Evolutionary conservation across 2,797 vertebrate genomes (phyloP), one percentile per base, ranked within the genome.

Genomic region (Hydrocynus forskahlii): DNA sequence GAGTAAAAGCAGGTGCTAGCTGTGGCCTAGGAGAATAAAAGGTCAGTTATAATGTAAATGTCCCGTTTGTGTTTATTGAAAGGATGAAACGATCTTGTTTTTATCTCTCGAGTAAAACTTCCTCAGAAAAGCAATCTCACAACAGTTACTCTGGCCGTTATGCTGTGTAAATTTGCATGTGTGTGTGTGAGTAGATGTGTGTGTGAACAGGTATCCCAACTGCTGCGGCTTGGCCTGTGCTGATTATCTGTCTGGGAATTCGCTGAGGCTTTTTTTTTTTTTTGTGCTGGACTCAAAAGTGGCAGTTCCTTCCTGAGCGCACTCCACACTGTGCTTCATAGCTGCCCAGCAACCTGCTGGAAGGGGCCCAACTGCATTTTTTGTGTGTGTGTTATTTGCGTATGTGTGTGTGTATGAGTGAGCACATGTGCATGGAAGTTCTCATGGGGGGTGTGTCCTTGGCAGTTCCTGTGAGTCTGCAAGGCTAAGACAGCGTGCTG

Each of bases 251-350:
- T 91, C 86, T 91, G 88, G 82, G 87, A 92, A 91, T 72, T 35
- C 88, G 86, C 86, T 87, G 86, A 89, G 90, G 89, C 4, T 45
- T 52, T 4, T 14, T 52, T 52, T 52, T 52, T 52, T 87, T 87
- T 87, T 81, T 89, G 84, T 90, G 90, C 90, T 88, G 86, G 89
- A 87, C 80, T 68, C 87, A 87, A 91, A n/a, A 93, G 93, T 91
- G 91, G 85, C 87, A 93, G 90, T 94, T 94, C 92, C 91, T 94
- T 93, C 92, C 94, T 92, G 86, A 85, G 87, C 89, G 88, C 93
- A 90, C 92, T 92, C 88, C 91, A 91, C 88, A 89, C 88, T 85
- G 88, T 84, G 81, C 91, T 88, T 85, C 89, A 87, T 89, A 84
- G 90, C 91, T 92, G 90, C 91, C 84, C 90, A 89, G 91, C 89